Base-by-base conservation (phyloP, 2,888 invertebrate genomes). In the Empis stercorea region DNA sequence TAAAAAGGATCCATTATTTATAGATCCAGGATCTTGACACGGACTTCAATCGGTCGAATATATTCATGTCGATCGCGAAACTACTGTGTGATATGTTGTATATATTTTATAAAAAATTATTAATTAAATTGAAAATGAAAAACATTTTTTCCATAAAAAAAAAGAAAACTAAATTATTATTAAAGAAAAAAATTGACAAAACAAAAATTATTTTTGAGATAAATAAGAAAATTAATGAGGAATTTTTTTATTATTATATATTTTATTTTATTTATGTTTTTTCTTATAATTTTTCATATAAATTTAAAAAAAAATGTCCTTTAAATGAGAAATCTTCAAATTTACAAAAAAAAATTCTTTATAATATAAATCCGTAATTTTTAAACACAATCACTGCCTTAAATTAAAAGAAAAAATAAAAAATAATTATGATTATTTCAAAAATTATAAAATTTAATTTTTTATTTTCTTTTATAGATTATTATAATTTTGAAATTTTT, bases 31-130 rank as follows among this genome's bases (percentile, higher is more conserved):
- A 61, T 88, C 89, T 79, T 89, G 89, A 89, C 88, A 87, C 63
- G 85, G 85, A 72, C 80, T 80, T 68, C 83, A 86, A 75, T 83
- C 86, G 76, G 88, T 89, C 78, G 89, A 89, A 71, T 89, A 85
- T 72, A 89, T 89, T 66, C 87, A 88, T 73, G 86, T 89, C 74
- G 89, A 91, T 74, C 83, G 88, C 70, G 89, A 89, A 75, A 89
- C 89, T 68, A 89, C 89, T 62, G 89, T 91, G 77, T 87, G 81
- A 84, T 68, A 66, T 69, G 69, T 65, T 63, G 60, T 61, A 34
- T 5, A n/a, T 34, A 6, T 27, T 27, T 6, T 6, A 6, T 27
- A 27, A 6, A 6, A 27, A 27, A 27, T 27, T 27, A 27, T 27
- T 27, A 27, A 27, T 7, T 6, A 27, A 27, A 27, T n/a, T n/a